Base-by-base conservation (phyloP, 30 jellyfish, hydroid and myxozoan species). In the Mastigias papua region DNA sequence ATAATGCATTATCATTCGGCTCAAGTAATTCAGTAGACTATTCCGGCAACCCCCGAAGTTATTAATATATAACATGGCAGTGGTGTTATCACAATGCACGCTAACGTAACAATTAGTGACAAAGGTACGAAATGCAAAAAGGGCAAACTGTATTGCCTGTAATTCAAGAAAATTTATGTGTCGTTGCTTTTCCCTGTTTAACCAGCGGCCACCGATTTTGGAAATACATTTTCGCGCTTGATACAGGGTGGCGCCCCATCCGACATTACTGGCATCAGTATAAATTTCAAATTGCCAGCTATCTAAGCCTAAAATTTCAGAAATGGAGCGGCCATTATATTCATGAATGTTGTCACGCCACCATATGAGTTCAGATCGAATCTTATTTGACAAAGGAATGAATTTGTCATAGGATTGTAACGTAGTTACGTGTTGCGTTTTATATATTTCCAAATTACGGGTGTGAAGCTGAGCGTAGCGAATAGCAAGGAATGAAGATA, bases 81-180 rank as follows among this genome's bases (percentile, higher is more conserved):
- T 71, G 32, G 63, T 31, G 63, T 34, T 65, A 17, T 10, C 77
- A 17, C 42, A 17, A 34, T 65, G 32, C 5, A 65, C 11, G 32
- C 34, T 21, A 9, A 65, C 16, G 2, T 23, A 17, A 23, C 34
- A 9, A 9, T 25, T 65, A 32, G 32, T 21, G 22, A 71, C 6
- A 21, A 0, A 1, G 3, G 32, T 30, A 5, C 2, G 1, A 26
- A 34, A 31, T 30, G 82, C 80, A 0, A 68, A 32, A 19, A 68
- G 29, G 54, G 80, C 80, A 33, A 68, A 68, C 20, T 28, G 50
- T 10, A 68, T 33, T n/a, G 73, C 73, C 22, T 61, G 29, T 26
- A 61, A 61, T 20, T 61, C 73, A 6, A 61, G 33, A 26, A 5
- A 61, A 26, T 61, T 61, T 6, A 61, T n/a, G 10, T 61, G 46